These are phyloP conservation scores for Cephalopterus ornatus DNA, from an alignment of 2,113 vertebrate genomes.

Conservation along the genomic window DNA sequence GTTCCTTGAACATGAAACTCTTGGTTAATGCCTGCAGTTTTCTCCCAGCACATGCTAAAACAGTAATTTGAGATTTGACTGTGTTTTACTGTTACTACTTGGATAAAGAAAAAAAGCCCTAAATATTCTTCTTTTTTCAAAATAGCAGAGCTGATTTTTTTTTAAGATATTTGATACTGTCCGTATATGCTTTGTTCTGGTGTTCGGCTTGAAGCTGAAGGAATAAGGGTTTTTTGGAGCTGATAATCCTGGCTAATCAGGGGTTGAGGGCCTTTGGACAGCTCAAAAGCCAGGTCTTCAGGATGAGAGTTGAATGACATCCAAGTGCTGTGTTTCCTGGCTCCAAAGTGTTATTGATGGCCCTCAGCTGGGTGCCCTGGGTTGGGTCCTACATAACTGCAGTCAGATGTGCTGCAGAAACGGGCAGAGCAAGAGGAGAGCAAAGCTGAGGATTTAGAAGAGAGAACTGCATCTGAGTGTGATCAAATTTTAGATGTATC, in stretches of 20 bases:
- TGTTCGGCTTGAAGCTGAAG: neutral
- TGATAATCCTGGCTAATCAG: neutral
- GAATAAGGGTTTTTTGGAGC: neutral
- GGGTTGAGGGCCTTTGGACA: neutral
- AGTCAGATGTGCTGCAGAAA: neutral
- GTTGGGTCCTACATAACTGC: neutral
- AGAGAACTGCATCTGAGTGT: neutral
- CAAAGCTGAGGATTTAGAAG: neutral
- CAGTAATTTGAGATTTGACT: neutral
- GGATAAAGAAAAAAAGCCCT: neutral
- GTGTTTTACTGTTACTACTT: neutral
- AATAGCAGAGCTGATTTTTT: neutral
- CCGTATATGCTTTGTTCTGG: neutral
- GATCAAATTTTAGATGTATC: neutral
- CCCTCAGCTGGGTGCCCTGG: neutral
- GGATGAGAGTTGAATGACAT: neutral
- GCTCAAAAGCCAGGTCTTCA: neutral
- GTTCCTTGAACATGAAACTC: neutral
- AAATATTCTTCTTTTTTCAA: neutral
- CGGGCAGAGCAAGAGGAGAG: neutral
- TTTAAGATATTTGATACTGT: neutral
- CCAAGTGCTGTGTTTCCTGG: neutral
- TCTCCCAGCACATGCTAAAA: neutral
- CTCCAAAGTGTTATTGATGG: neutral
- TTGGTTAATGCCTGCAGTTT: neutral